phyloP scores from a whole-genome alignment of 2,888 invertebrate genomes.

The Merodon equestris region DNA sequence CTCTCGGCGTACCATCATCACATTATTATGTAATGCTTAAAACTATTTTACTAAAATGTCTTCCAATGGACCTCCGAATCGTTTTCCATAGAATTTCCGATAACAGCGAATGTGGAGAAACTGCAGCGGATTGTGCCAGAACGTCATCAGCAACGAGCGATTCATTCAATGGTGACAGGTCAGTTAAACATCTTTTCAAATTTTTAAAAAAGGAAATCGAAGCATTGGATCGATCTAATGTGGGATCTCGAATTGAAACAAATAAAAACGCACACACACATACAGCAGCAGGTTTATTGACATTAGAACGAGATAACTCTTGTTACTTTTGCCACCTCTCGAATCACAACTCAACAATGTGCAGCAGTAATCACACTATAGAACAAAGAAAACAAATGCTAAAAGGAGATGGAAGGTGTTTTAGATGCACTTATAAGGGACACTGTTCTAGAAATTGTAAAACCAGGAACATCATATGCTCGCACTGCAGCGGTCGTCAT shows the following conservation, averaged over 20 bases:
- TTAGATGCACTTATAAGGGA: constrained; percentile 2
- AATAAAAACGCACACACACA: neutral
- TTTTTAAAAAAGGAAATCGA: constrained; percentile 17
- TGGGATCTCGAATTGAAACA: neutral
- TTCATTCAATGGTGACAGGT: constrained; percentile 8
- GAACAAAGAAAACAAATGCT: neutral
- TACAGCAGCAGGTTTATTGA: constrained; percentile 12
- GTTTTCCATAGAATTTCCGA: no score
- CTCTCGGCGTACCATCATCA: no score
- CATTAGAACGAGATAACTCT: neutral
- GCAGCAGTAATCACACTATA: constrained; percentile 4
- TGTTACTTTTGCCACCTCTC: constrained; percentile 1
- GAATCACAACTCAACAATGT: neutral
- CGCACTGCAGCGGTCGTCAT: no score
- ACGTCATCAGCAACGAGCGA: neutral
- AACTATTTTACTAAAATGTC: no score
- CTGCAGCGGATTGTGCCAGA: no score
- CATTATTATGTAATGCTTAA: no score
- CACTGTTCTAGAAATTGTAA: constrained; percentile 1
- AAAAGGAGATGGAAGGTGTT: no score
- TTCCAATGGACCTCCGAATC: no score
- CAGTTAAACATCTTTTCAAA: constrained; percentile 6
- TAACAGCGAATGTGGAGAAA: no score
- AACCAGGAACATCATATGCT: neutral
- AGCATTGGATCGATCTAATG: no score